These are phyloP conservation scores for Stenurella melanura DNA, from an alignment of 2,888 invertebrate genomes.

Conservation along the genomic window DNA sequence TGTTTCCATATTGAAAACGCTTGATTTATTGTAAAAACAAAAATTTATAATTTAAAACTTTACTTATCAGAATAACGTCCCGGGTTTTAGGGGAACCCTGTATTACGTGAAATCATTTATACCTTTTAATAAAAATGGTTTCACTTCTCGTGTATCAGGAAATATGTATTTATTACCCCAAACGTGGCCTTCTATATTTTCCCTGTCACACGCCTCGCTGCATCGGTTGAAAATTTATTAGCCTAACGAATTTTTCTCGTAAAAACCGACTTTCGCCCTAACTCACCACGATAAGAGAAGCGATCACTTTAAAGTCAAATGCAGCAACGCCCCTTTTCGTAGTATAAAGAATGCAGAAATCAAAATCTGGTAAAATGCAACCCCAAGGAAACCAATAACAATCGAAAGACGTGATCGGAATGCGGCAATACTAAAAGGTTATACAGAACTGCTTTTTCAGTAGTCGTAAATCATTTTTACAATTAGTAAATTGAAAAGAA, in stretches of 20 bases:
- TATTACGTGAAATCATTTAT: background rate
- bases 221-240: conserved; percentile 42
- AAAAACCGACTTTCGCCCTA: conserved; percentile 48
- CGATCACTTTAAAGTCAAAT: conserved; percentile 35
- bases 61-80: background rate
- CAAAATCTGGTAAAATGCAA: conserved; percentile 61
- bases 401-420: conserved; percentile 65
- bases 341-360: conserved; percentile 59
- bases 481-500: conserved; percentile 66
- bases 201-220: conserved; percentile 32
- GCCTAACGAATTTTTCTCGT: conserved; percentile 53
- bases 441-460: conserved; percentile 51
- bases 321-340: conserved; percentile 21
- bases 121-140: conserved; percentile 7
- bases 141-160: conserved; percentile 1
- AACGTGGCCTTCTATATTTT: conserved; percentile 40
- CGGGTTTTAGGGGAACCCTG: background rate
- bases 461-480: conserved; percentile 66
- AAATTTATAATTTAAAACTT: background rate
- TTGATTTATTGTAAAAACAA: background rate
- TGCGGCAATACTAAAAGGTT: conserved; percentile 52
- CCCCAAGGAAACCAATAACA: conserved; percentile 64
- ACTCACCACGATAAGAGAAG: conserved; percentile 19
- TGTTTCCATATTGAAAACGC: too few species aligned
- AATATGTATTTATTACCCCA: conserved; percentile 32